Conservation (phyloP, 37 sponge, comb jelly and placozoan genomes). For the Diacarnus erythraeanus region DNA sequence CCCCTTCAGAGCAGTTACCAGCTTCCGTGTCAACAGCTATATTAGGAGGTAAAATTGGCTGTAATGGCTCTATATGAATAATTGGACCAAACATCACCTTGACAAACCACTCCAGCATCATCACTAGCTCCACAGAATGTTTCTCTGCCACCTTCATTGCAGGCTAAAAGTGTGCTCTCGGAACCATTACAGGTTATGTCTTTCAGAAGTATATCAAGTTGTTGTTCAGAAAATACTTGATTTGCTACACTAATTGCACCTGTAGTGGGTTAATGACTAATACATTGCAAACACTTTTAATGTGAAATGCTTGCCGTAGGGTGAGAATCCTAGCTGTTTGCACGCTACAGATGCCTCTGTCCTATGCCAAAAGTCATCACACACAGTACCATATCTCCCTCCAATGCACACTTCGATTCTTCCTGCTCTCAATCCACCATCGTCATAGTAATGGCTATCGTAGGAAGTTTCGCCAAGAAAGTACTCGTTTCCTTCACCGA, state of each 20-base stretch:
- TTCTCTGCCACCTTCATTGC: background rate
- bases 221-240: constrained; percentile 3
- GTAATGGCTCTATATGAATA: background rate
- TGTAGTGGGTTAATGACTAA: background rate
- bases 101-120: constrained; percentile 38
- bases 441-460: constrained; percentile 6
- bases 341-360: constrained; percentile 44
- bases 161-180: constrained; percentile 15
- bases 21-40: background rate
- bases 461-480: constrained; percentile 8
- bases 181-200: constrained; percentile 28
- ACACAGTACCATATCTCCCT: constrained; percentile 48
- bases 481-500: constrained; percentile 13
- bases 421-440: constrained; percentile 20
- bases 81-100: constrained; percentile 6
- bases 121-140: constrained; percentile 16
- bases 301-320: constrained; percentile 39
- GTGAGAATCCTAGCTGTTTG: constrained; percentile 49
- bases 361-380: constrained; percentile 29
- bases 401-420: constrained; percentile 49
- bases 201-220: background rate
- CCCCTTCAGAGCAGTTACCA: constrained; percentile 19
- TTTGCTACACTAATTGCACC: constrained; percentile 10
- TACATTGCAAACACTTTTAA: too few relatives aligned
- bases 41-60: background rate